Base-by-base conservation (phyloP, 2,113 vertebrate genomes). In the Raja brachyura region DNA sequence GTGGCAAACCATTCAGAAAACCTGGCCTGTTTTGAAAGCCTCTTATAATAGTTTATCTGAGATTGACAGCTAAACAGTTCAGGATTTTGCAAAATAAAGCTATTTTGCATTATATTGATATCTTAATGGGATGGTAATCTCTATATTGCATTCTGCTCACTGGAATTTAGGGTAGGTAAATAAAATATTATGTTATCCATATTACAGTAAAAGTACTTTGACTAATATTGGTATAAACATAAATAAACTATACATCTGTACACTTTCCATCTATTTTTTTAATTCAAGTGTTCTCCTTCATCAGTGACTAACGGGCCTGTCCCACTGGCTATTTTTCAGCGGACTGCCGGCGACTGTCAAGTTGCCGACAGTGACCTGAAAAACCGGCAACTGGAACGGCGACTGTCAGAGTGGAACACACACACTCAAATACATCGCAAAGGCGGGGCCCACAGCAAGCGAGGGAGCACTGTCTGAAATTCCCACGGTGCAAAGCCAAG, bases 41-140 rank as follows among this genome's bases (percentile, higher is more conserved):
- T 48, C 39, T 48, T 48, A 48, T 48, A 48, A 48, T 48, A 48
- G 63, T 66, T 73, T 22, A 16, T 18, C 20, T 77, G 75, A 77
- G 75, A 77, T 77, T 77, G 75, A 77, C n/a, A 77, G 75, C 75
- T 31, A n/a, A 77, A 77, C 75, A 77, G 10, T 77, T 77, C 75
- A 77, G 75, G 0, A 77, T 77, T 77, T 8, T 75, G 74, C 28
- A 75, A n/a, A 8, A 28, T 22, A 75, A 75, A 75, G 74, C 74
- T 10, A 75, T 28, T 28, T 75, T 77, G n/a, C 75, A 11, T n/a
- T 77, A 31, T 31, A 73, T 73, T 22, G 14, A 31, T 77, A n/a
- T n/a, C 9, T 33, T 31, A 28, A 33, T 13, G 10, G 75, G n/a
- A n/a, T 33, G n/a, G n/a, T 77, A 33, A 77, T 48, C 31, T 75